These are phyloP conservation scores for Eulithis prunata DNA, from an alignment of 2,888 invertebrate genomes.

Conservation along the genomic window DNA sequence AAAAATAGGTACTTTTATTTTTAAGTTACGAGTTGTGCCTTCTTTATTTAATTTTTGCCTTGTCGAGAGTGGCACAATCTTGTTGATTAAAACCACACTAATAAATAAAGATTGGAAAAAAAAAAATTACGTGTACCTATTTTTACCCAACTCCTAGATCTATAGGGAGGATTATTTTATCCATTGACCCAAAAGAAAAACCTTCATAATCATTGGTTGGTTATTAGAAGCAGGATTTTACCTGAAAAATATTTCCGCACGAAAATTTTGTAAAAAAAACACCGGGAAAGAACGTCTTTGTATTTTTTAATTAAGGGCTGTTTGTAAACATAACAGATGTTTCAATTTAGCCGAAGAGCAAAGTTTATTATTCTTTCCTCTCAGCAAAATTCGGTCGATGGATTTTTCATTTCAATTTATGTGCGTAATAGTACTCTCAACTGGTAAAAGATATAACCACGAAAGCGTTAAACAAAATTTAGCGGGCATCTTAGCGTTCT, in stretches of 20 bases:
- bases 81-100: too few relatives aligned
- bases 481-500: too few relatives aligned
- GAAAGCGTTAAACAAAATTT: too few relatives aligned
- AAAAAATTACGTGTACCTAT: too few relatives aligned
- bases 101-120: too few relatives aligned
- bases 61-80: too few relatives aligned
- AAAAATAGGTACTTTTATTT: too few relatives aligned
- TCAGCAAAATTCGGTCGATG: not conserved
- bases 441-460: not conserved
- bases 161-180: not conserved
- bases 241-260: constrained; percentile 13
- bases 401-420: constrained; percentile 3
- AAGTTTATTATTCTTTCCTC: constrained; percentile 37
- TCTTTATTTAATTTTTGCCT: too few relatives aligned
- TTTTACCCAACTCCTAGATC: not conserved
- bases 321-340: constrained; percentile 51
- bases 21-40: too few relatives aligned
- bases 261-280: constrained; percentile 13
- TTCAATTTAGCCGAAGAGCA: constrained; percentile 37
- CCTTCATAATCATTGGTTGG: not conserved
- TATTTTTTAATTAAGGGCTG: constrained; percentile 54
- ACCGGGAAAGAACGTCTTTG: constrained; percentile 32
- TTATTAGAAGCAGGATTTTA: not conserved
- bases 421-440: not conserved
- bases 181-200: not conserved